Conservation (phyloP, 2,888 invertebrate genomes). For the Meandrusa payeni region DNA sequence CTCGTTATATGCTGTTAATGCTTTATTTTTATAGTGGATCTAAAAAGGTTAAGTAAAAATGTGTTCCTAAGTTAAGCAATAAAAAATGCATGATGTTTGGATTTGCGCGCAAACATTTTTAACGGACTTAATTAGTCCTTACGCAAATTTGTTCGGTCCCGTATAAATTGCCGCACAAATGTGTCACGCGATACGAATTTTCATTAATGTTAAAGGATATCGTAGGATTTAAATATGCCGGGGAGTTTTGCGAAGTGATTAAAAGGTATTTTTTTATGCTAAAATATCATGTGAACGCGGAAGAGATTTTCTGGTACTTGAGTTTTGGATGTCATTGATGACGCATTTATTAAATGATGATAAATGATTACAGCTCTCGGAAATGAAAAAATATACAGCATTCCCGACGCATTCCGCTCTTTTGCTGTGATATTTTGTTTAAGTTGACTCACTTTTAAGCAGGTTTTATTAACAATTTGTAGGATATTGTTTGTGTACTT, state of each 20-base stretch:
- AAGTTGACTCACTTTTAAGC: conserved; percentile 8
- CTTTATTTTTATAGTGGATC: too few relatives aligned
- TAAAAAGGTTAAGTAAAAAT: too few relatives aligned
- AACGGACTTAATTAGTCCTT: conserved; percentile 21
- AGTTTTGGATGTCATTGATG: conserved; percentile 21
- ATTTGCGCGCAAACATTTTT: conserved; percentile 13
- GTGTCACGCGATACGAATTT: conserved; percentile 22
- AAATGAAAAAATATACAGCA: conserved; percentile 15
- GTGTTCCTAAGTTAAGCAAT: conserved; percentile 1
- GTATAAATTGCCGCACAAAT: conserved; percentile 23
- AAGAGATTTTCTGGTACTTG: conserved; percentile 22
- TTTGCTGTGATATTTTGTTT: conserved; percentile 13
- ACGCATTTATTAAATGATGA: conserved; percentile 23
- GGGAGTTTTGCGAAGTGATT: conserved; percentile 19
- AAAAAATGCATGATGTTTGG: conserved; percentile 17
- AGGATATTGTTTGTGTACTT: too few relatives aligned
- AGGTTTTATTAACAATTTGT: conserved; percentile 14
- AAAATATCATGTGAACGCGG: conserved; percentile 19
- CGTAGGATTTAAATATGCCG: conserved; percentile 18
- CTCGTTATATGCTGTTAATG: too few relatives aligned
- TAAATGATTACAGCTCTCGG: conserved; percentile 18
- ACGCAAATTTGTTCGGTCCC: conserved; percentile 20
- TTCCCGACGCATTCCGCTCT: conserved; percentile 17
- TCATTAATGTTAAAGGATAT: conserved; percentile 22
- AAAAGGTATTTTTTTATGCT: conserved; percentile 22